These are phyloP conservation scores for Thymelicus acteon DNA, from an alignment of 2,888 invertebrate species.

Conservation along the genomic window DNA sequence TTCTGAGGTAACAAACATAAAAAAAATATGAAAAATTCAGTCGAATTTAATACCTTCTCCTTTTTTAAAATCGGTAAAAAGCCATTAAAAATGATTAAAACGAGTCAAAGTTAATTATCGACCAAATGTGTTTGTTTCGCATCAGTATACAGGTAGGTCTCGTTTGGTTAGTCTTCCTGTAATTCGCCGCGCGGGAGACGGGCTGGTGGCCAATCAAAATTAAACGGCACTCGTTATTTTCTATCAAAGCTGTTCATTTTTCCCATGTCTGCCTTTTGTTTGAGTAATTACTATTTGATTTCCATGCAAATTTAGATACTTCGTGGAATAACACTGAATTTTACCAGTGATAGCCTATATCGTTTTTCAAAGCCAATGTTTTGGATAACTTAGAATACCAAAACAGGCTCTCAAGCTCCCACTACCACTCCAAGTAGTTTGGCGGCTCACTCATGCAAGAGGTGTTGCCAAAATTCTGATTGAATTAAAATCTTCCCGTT, in stretches of 20 bases:
- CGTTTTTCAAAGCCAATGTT: no score
- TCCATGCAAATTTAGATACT: conserved; percentile 17
- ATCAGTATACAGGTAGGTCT: background rate
- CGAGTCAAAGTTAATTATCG: background rate
- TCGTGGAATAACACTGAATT: conserved; percentile 6
- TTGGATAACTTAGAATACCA: no score
- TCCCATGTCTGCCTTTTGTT: conserved; percentile 34
- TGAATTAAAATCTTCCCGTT: no score
- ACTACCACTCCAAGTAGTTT: no score
- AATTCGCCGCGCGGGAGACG: conserved; percentile 30
- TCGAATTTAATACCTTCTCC: no score
- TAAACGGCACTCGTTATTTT: conserved; percentile 49
- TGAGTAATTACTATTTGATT: conserved; percentile 11
- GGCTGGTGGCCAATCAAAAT: conserved; percentile 50
- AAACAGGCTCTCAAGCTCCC: no score
- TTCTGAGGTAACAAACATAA: no score
- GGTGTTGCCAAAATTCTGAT: no score
- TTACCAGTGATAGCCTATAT: no score
- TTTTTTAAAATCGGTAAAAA: no score
- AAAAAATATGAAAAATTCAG: no score
- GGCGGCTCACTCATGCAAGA: no score
- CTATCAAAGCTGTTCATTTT: conserved; percentile 45
- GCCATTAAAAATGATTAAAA: background rate
- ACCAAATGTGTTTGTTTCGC: background rate
- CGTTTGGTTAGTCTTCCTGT: conserved; percentile 11